Percentiles rank a stretch among this genome's conserved stretches.
These are phyloP conservation scores for Hyles vespertilio DNA, from an alignment of 1,140 invertebrate species.

Conservation along the genomic window DNA sequence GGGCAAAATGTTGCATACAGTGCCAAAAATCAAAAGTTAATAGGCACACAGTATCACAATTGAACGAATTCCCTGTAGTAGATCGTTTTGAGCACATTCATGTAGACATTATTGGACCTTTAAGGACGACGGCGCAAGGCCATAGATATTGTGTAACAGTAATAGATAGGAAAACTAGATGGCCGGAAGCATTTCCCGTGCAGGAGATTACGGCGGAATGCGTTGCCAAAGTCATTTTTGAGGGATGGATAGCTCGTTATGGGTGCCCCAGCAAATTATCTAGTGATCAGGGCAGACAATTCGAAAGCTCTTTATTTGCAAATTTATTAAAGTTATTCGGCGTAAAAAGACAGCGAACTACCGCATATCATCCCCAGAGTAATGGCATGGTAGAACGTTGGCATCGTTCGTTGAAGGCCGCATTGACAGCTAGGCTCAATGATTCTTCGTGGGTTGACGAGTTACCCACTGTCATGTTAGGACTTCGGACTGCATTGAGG, in stretches of 20 bases:
- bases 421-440: slow-evolving; percentile 25
- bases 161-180: neutral
- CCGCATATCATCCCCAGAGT: slow-evolving; percentile 53
- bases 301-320: neutral
- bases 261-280: too few relatives aligned
- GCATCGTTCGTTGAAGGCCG: slow-evolving; percentile 56
- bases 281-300: too few relatives aligned
- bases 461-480: slow-evolving; percentile 46
- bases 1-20: neutral
- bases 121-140: neutral
- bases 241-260: slow-evolving; percentile 1
- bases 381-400: slow-evolving; percentile 49
- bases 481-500: slow-evolving; percentile 16
- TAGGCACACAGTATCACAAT: neutral
- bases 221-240: neutral
- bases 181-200: too few relatives aligned
- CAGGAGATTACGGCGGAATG: too few relatives aligned
- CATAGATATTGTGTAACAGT: neutral
- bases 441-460: slow-evolving; percentile 28
- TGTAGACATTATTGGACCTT: neutral
- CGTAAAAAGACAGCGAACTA: slow-evolving; percentile 36
- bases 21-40: neutral
- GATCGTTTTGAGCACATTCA: slow-evolving; percentile 7
- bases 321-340: slow-evolving; percentile 61
- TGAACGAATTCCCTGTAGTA: neutral